Evolutionary conservation across 2,113 vertebrate genomes (phyloP).

Genomic region (Ondatra zibethicus): DNA sequence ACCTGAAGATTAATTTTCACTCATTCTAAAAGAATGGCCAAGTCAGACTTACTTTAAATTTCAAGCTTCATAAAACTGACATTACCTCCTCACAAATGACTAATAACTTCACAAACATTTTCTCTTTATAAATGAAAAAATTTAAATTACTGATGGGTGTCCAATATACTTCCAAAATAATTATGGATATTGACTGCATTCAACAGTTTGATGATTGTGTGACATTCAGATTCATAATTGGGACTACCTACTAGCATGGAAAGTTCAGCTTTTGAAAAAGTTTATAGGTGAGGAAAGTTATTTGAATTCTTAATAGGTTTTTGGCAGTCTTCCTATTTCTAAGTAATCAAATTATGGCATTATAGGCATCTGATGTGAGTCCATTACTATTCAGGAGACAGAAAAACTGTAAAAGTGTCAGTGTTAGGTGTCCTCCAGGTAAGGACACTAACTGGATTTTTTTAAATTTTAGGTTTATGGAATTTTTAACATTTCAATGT

Average conservation of each 20-base stretch:
- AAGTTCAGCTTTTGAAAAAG: conserved; percentile 46
- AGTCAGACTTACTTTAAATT: conserved; percentile 67
- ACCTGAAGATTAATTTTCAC: conserved; percentile 22
- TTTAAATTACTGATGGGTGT: conserved; percentile 32
- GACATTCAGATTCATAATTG: conserved; percentile 43
- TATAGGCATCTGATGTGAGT: not conserved
- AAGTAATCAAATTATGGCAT: conserved; percentile 10
- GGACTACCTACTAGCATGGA: not conserved
- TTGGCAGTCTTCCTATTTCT: conserved; percentile 34
- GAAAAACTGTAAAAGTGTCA: conserved; percentile 27
- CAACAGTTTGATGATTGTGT: conserved; percentile 22
- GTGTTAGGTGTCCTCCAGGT: conserved; percentile 51
- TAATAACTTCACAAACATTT: conserved; percentile 58
- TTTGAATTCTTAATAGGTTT: conserved; percentile 42
- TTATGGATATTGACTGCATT: conserved; percentile 31
- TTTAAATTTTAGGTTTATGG: conserved; percentile 54
- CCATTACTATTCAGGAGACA: conserved; percentile 44
- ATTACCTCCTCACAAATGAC: conserved; percentile 63
- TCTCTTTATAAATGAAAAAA: conserved; percentile 58
- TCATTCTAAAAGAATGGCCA: conserved; percentile 34
- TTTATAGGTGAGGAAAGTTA: not conserved
- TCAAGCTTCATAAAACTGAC: conserved; percentile 53
- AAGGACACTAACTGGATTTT: conserved; percentile 51
- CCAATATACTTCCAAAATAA: conserved; percentile 63
- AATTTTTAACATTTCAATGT: conserved; percentile 70